A percentile compares a stretch with the other conserved stretches of the same genome.
These are phyloP conservation scores for Clanis bilineata DNA, from an alignment of 2,888 invertebrate species.

Conservation along the genomic window DNA sequence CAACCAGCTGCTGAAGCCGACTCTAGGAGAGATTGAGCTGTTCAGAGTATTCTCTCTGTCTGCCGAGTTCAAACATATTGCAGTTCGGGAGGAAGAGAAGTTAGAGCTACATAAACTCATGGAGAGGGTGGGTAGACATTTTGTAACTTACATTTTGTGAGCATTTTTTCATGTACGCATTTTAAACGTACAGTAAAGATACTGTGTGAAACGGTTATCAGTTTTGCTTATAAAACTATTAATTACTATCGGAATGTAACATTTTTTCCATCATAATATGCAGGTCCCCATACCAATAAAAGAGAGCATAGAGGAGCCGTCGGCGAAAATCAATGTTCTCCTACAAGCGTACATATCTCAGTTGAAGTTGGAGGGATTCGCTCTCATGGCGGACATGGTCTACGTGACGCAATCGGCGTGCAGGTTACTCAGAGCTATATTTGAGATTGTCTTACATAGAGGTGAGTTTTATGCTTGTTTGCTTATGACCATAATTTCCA, in stretches of 20 bases:
- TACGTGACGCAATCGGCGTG: slow-evolving; percentile 99
- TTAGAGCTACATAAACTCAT: slow-evolving; percentile 97
- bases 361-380: slow-evolving; percentile 98
- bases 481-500: neutral
- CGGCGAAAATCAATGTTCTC: slow-evolving; percentile 97
- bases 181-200: no score
- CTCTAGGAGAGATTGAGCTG: slow-evolving; percentile 97
- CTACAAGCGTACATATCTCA: slow-evolving; percentile 99
- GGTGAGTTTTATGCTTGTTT: slow-evolving; percentile 43
- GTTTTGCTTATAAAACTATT: no score
- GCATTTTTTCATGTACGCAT: neutral
- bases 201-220: no score
- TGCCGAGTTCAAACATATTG: slow-evolving; percentile 96
- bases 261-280: neutral
- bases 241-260: no score
- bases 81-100: slow-evolving; percentile 98
- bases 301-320: slow-evolving; percentile 97
- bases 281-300: slow-evolving; percentile 99
- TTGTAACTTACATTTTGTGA: neutral
- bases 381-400: slow-evolving; percentile 99
- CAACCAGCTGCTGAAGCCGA: slow-evolving; percentile 97
- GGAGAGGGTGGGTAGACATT: slow-evolving; percentile 67
- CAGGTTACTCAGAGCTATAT: slow-evolving; percentile 96
- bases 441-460: slow-evolving; percentile 94
- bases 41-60: slow-evolving; percentile 99